A percentile compares a stretch with the other conserved stretches of the same genome.
These are phyloP conservation scores for Metallyticus violacea DNA, from an alignment of 2,888 invertebrate species.

Conservation along the genomic window DNA sequence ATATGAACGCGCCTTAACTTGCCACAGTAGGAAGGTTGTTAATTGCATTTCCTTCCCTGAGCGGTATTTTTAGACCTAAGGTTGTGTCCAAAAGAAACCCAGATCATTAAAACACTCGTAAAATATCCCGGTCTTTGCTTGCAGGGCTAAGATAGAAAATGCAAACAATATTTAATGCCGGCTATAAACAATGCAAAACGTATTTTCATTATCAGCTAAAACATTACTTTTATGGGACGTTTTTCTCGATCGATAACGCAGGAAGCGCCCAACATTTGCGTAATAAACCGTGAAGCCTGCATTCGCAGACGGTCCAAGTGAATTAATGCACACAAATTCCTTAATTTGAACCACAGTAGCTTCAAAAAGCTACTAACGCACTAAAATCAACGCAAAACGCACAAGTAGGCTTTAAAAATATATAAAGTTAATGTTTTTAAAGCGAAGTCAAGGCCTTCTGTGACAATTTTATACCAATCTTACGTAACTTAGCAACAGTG, in stretches of 20 bases:
- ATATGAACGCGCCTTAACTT: too few relatives aligned
- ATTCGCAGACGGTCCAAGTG: too few relatives aligned
- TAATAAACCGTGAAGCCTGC: background rate
- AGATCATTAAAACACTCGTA: background rate
- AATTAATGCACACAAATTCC: too few relatives aligned
- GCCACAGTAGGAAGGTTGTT: background rate
- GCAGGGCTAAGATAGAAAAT: background rate
- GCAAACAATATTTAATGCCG: background rate
- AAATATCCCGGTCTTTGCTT: background rate
- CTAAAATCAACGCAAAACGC: too few relatives aligned
- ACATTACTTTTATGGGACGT: background rate
- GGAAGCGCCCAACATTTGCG: background rate
- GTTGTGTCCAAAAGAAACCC: background rate
- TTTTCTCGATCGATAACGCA: background rate
- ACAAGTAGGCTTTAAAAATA: too few relatives aligned
- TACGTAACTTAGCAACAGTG: too few relatives aligned
- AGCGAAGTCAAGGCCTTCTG: too few relatives aligned
- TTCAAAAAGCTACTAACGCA: too few relatives aligned
- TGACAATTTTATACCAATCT: too few relatives aligned
- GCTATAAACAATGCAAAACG: background rate
- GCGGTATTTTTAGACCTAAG: background rate
- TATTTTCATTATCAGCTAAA: background rate
- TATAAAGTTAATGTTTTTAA: too few relatives aligned
- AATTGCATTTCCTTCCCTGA: background rate
- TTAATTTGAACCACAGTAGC: too few relatives aligned